Conservation (phyloP, 2,797 vertebrate genomes). For the Botia almorhae region DNA sequence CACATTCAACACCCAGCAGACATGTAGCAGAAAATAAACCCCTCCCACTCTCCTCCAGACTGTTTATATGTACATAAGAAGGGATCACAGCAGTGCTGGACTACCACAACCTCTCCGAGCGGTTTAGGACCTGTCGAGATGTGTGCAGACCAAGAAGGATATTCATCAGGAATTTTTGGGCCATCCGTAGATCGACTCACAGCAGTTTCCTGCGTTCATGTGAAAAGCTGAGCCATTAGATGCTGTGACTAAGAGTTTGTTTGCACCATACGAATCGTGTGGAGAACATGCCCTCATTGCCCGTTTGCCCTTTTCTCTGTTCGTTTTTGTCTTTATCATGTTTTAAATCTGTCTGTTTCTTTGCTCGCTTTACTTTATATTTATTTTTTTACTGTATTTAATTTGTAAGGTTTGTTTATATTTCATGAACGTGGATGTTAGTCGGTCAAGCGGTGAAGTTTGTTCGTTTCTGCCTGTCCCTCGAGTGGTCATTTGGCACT, state of each 20-base stretch:
- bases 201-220: conserved; percentile 63
- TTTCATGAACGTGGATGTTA: conserved; percentile 62
- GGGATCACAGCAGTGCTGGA: conserved; percentile 30
- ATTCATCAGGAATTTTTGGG: conserved; percentile 51
- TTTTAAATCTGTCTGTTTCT: neutral
- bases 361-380: conserved; percentile 52
- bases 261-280: neutral
- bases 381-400: conserved; percentile 63
- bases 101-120: conserved; percentile 22
- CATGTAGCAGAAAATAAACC: conserved; percentile 64
- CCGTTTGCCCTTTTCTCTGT: conserved; percentile 5
- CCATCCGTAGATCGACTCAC: conserved; percentile 59
- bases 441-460: conserved; percentile 47
- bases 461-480: too few species aligned
- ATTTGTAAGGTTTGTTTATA: conserved; percentile 59
- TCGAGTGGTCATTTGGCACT: too few species aligned
- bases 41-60: neutral
- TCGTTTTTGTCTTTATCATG: neutral
- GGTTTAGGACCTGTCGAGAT: conserved; percentile 43
- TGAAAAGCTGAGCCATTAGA: conserved; percentile 65
- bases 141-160: too few species aligned
- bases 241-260: conserved; percentile 36
- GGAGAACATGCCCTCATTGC: conserved; percentile 45
- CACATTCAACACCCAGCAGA: conserved; percentile 71
- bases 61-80: conserved; percentile 60